Conservation (phyloP, 2,797 vertebrate species). For the Pseudochirops cupreus region DNA sequence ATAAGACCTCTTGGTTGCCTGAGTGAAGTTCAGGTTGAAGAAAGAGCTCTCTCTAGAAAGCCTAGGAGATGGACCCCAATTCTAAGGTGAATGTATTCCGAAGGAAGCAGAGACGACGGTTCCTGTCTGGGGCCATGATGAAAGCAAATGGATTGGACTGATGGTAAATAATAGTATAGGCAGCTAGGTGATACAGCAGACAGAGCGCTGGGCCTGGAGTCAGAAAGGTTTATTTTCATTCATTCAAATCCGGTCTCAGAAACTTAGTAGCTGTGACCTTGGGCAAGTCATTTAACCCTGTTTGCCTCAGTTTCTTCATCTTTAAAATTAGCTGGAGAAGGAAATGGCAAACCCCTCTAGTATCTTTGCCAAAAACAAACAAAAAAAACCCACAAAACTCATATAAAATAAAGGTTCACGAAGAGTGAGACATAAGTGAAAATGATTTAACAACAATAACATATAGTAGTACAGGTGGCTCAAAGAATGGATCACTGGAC, state of each 20-base stretch:
- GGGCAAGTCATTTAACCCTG: background rate
- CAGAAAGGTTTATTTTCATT: background rate
- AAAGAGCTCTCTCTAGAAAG: background rate
- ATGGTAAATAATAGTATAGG: background rate
- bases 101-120: background rate
- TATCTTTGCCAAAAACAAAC: background rate
- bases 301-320: background rate
- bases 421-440: background rate
- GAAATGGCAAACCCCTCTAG: background rate
- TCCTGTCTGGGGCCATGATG: no score
- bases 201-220: background rate
- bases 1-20: background rate
- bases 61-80: background rate
- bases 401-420: background rate
- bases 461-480: no score
- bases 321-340: background rate
- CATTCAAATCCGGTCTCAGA: background rate
- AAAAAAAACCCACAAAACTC: background rate
- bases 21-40: background rate
- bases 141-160: background rate
- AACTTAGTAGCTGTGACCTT: background rate
- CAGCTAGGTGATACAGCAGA: background rate
- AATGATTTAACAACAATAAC: background rate
- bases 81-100: background rate
- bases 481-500: no score